Evolutionary conservation across 2,797 vertebrate genomes (phyloP).

Genomic region (Sebastes paucispinis): DNA sequence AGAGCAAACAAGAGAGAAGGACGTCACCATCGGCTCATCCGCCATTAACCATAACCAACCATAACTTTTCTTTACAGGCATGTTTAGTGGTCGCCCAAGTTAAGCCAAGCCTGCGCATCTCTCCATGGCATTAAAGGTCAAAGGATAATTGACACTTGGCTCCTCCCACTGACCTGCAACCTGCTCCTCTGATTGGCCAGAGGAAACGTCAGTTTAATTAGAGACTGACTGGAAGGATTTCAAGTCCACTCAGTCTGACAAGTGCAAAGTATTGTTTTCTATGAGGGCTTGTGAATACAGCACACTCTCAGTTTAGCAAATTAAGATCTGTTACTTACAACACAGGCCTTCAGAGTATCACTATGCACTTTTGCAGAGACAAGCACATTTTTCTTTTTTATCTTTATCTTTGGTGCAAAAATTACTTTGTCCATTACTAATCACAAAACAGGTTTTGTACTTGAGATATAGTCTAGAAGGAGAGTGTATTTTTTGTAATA

Average conservation of each 20-base stretch:
- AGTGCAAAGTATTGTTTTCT: too few species aligned
- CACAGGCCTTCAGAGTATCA: background rate
- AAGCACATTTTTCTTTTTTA: background rate
- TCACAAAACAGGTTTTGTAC: background rate
- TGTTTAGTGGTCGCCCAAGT: background rate
- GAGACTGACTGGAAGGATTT: background rate
- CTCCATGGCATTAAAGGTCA: background rate
- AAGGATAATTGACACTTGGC: background rate
- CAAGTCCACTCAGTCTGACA: too few species aligned
- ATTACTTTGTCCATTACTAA: background rate
- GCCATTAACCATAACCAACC: too few species aligned
- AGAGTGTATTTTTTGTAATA: background rate
- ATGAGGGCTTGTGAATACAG: too few species aligned
- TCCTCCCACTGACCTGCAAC: background rate
- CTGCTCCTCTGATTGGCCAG: background rate
- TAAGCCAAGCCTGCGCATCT: fast-evolving
- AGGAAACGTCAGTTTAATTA: background rate
- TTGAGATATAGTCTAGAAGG: background rate
- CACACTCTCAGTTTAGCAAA: too few species aligned
- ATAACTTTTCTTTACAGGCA: background rate
- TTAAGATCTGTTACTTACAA: background rate
- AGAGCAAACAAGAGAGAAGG: background rate
- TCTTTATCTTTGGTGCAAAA: background rate
- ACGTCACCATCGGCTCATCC: background rate
- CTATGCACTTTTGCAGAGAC: background rate